These are phyloP conservation scores for Solenopsis fugax DNA, from an alignment of 1,140 invertebrate species.

Conservation along the genomic window DNA sequence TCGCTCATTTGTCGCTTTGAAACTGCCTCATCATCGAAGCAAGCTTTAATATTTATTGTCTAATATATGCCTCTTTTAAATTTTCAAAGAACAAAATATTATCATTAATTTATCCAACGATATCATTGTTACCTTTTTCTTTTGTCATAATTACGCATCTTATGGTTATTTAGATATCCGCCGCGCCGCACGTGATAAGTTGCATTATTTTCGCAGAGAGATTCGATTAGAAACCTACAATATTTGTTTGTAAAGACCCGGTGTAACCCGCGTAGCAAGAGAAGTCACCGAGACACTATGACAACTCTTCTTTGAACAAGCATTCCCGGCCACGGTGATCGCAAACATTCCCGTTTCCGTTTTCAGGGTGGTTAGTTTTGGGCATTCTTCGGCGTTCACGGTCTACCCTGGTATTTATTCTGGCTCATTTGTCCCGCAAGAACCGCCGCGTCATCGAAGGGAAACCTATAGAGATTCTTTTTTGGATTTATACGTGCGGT, in stretches of 20 bases:
- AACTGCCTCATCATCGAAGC: slow-evolving; percentile 47
- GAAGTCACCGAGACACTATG: slow-evolving; percentile 65
- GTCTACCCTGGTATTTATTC: slow-evolving; percentile 83
- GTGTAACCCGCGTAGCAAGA: slow-evolving; percentile 49
- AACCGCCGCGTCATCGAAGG: slow-evolving; percentile 70
- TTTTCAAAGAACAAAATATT: background rate
- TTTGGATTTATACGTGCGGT: slow-evolving; percentile 35
- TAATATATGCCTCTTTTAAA: slow-evolving; percentile 1
- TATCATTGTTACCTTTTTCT: background rate
- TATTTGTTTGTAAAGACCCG: slow-evolving; percentile 66
- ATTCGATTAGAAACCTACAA: slow-evolving; percentile 24
- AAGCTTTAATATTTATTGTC: slow-evolving; percentile 10
- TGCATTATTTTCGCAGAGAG: slow-evolving; percentile 27
- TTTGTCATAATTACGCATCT: background rate
- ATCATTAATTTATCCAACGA: background rate
- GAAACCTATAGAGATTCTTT: slow-evolving; percentile 51
- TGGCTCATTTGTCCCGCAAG: slow-evolving; percentile 82
- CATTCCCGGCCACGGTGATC: slow-evolving; percentile 36
- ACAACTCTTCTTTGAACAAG: slow-evolving; percentile 39
- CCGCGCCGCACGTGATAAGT: background rate
- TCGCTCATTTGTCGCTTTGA: slow-evolving; percentile 79
- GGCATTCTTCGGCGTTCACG: slow-evolving; percentile 82
- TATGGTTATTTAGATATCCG: background rate
- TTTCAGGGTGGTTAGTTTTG: slow-evolving; percentile 82
- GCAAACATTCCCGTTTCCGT: slow-evolving; percentile 74